phyloP scores from a whole-genome alignment of 2,888 invertebrate species.

The Horisme vitalbata region DNA sequence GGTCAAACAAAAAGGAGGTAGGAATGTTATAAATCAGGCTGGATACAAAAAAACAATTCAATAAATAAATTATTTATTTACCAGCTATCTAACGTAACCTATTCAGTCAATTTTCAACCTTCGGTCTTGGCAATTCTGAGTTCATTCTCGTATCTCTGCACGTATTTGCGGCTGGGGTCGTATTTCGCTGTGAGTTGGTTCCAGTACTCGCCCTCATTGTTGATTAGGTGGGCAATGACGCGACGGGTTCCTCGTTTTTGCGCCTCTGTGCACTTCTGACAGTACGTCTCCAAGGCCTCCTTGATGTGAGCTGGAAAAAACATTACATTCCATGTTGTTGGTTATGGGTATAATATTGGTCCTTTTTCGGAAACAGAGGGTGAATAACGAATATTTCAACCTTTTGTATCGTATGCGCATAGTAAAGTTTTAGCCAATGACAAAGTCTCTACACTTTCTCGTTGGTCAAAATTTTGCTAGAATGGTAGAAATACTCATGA shows the following conservation, averaged over 20 bases:
- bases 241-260: conserved; percentile 50
- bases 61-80: neutral
- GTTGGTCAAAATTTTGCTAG: too few species aligned
- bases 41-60: too few species aligned
- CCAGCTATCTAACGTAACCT: neutral
- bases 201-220: conserved; percentile 56
- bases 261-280: conserved; percentile 57
- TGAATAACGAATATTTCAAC: too few species aligned
- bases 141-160: conserved; percentile 50
- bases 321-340: too few species aligned
- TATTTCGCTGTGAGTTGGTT: conserved; percentile 49
- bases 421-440: too few species aligned
- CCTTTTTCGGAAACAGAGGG: too few species aligned
- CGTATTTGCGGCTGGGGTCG: conserved; percentile 48
- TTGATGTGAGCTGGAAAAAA: conserved; percentile 53
- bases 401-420: too few species aligned
- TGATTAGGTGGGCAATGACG: conserved; percentile 62
- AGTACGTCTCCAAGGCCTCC: conserved; percentile 64
- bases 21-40: too few species aligned
- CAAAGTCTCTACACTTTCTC: too few species aligned
- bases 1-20: too few species aligned
- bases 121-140: conserved; percentile 35
- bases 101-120: conserved; percentile 14
- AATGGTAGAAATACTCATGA: too few species aligned
- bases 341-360: too few species aligned